Base-by-base conservation (phyloP, 2,113 vertebrate genomes). In the Rhabdomys dilectus region DNA sequence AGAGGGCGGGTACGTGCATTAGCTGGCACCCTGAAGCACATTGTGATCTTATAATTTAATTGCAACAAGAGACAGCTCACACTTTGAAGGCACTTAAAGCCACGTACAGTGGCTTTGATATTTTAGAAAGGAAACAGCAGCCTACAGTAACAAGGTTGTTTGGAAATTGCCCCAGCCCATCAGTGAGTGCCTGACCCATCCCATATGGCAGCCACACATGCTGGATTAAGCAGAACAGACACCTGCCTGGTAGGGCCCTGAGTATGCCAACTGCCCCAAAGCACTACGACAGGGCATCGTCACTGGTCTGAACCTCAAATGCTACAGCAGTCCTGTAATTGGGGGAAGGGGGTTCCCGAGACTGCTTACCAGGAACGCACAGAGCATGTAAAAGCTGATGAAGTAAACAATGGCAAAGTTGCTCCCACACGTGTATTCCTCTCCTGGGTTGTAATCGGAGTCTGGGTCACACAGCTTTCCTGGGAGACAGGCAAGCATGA, bases 321-420 rank as follows among this genome's bases (percentile, higher is more conserved):
- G 60, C 64, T 7, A 75, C 24, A 31, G 39, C 21, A 29, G 31
- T 17, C 11, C 66, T 34, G 48, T 16, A 34, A 7, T 1, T 0
- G 1, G 15, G 15, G 45, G 26, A 66, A 0, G 24, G 3, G 12
- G 31, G 48, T 4, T 6, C 3, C 15, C 26, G 1, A 0, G 29
- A 11, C 56, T 39, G 94, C 98, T 97, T 98, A 99, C 99, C 99
- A 99, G 98, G 98, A 99, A 99, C 0, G 99, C 99, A 94, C 99
- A 99, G 84, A 99, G 99, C 99, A 99, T 99, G 97, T 99, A 99
- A 98, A 99, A 99, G 62, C 99, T 99, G 98, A 99, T 99, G 98
- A 99, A 99, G 97, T 99, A 99, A 98, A 99, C 96, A 3, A 99
- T 99, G 96, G 99, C 99, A 94, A 99, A 99, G 98, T 99, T 99